Evolutionary conservation across 2,113 vertebrate species (phyloP).

Genomic region (Blennius ocellaris): DNA sequence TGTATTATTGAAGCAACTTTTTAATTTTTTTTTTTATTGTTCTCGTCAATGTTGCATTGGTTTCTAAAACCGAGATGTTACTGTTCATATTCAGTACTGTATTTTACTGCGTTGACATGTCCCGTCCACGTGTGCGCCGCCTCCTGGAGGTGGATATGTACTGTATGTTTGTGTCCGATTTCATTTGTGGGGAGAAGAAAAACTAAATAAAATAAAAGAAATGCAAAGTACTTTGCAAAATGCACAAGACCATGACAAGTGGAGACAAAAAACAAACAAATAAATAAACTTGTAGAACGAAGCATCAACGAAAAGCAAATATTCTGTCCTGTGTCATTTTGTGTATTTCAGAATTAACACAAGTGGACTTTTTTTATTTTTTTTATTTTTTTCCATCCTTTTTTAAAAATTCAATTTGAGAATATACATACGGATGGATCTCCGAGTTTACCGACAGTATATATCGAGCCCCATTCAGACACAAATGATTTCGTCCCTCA

Average conservation of each 20-base stretch:
- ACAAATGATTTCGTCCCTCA: no score
- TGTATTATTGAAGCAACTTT: slow-evolving; percentile 66
- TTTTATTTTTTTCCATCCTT: no score
- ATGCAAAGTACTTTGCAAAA: slow-evolving; percentile 68
- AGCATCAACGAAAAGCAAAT: slow-evolving; percentile 59
- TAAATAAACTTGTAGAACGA: slow-evolving; percentile 60
- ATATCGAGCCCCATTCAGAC: no score
- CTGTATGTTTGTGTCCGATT: slow-evolving; percentile 69
- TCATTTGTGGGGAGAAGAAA: no score
- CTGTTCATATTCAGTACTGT: slow-evolving; percentile 39
- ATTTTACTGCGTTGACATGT: slow-evolving; percentile 64
- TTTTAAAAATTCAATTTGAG: no score
- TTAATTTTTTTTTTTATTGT: slow-evolving; percentile 50
- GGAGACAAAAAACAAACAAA: no score
- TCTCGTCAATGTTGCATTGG: slow-evolving; percentile 45
- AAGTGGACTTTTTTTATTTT: no score
- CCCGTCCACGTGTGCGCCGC: slow-evolving; percentile 49
- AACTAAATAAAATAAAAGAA: no score
- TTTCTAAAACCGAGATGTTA: slow-evolving; percentile 19
- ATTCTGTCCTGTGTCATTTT: slow-evolving; percentile 16
- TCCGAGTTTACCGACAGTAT: no score
- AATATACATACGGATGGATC: no score
- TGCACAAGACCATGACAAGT: slow-evolving; percentile 74
- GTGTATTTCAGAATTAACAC: neutral
- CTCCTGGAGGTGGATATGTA: slow-evolving; percentile 64